phyloP scores from a whole-genome alignment of 2,888 invertebrate species.

The Eurois occulta region DNA sequence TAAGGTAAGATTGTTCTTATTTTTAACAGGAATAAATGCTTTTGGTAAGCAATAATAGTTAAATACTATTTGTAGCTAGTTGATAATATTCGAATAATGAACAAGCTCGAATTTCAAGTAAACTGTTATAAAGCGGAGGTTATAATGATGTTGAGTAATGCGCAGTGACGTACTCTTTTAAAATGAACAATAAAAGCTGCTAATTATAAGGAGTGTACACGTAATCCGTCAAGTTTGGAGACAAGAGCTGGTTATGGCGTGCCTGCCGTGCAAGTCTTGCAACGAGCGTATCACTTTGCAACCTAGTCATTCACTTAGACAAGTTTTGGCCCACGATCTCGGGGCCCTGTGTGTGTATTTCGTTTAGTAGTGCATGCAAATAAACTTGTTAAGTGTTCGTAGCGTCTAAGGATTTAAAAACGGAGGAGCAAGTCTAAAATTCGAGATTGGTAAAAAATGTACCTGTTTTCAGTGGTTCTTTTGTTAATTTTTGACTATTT shows the following conservation, averaged over 20 bases:
- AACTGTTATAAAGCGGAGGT: slow-evolving; percentile 63
- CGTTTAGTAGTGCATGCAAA: slow-evolving; percentile 88
- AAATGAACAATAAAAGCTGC: slow-evolving; percentile 68
- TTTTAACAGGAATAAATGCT: slow-evolving; percentile 75
- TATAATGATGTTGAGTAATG: slow-evolving; percentile 43
- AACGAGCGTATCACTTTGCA: slow-evolving; percentile 84
- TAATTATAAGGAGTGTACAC: slow-evolving; percentile 68
- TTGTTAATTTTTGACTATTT: slow-evolving; percentile 91
- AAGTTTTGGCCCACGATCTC: slow-evolving; percentile 76
- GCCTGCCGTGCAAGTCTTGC: slow-evolving; percentile 75
- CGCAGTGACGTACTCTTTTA: slow-evolving; percentile 58
- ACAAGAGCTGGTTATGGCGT: slow-evolving; percentile 71
- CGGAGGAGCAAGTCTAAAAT: slow-evolving; percentile 86
- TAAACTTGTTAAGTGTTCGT: slow-evolving; percentile 89
- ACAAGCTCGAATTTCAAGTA: slow-evolving; percentile 72
- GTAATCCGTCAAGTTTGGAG: slow-evolving; percentile 64
- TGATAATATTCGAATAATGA: slow-evolving; percentile 73
- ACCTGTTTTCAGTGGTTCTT: slow-evolving; percentile 90
- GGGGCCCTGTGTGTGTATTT: slow-evolving; percentile 81
- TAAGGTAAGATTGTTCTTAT: slow-evolving; percentile 79
- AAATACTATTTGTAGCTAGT: slow-evolving; percentile 78
- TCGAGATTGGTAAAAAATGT: slow-evolving; percentile 89
- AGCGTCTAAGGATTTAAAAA: slow-evolving; percentile 88
- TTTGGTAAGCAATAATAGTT: slow-evolving; percentile 80
- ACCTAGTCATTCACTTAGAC: slow-evolving; percentile 90